Evolutionary conservation across 2,888 invertebrate genomes (phyloP).

Genomic region (Temnothorax ravouxi): DNA sequence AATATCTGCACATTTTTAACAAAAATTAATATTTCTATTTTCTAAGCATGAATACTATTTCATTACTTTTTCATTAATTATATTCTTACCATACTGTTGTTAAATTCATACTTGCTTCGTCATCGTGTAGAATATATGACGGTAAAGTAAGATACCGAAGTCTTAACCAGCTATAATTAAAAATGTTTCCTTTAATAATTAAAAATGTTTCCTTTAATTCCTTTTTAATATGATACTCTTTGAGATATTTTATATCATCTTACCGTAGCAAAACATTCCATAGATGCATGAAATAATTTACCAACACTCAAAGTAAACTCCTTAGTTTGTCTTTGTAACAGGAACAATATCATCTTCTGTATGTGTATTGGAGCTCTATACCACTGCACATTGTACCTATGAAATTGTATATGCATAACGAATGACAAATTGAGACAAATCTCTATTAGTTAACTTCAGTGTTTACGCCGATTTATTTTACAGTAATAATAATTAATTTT

Average conservation of each 20-base stretch:
- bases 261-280: constrained; percentile 13
- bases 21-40: too few species aligned
- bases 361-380: neutral
- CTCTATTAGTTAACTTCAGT: neutral
- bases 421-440: neutral
- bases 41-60: too few species aligned
- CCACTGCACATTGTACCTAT: constrained; percentile 20
- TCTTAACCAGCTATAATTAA: neutral
- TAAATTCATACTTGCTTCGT: neutral
- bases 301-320: neutral
- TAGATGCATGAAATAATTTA: constrained; percentile 1
- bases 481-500: neutral
- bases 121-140: constrained; percentile 19
- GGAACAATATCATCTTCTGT: constrained; percentile 25
- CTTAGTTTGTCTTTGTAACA: constrained; percentile 10
- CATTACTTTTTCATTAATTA: too few species aligned
- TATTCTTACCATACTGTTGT: too few species aligned
- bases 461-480: neutral
- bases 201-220: neutral
- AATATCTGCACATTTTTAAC: too few species aligned
- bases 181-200: too few species aligned
- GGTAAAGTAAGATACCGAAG: constrained; percentile 16
- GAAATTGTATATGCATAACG: neutral
- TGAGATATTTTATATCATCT: neutral
- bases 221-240: neutral